Evolutionary conservation across 2,888 invertebrate genomes (phyloP).

Genomic region (Dicyrtoma fusca): DNA sequence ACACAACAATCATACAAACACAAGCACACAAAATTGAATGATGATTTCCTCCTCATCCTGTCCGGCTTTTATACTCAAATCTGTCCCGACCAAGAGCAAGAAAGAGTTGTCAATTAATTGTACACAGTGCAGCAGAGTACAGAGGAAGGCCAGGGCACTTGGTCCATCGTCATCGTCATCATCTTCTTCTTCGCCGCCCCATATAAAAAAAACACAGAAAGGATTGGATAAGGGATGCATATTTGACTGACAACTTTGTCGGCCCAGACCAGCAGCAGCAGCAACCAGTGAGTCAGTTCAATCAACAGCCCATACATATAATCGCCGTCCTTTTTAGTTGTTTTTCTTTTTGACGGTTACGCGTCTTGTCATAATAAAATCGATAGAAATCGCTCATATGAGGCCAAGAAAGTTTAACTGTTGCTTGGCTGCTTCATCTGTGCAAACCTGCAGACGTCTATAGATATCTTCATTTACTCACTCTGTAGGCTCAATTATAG

Average conservation of each 20-base stretch:
- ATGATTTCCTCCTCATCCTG: slow-evolving; percentile 20
- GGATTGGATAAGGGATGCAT: too few relatives aligned
- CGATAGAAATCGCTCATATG: slow-evolving; percentile 17
- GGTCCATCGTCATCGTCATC: not conserved
- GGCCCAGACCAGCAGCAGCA: not conserved
- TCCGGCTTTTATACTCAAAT: slow-evolving; percentile 27
- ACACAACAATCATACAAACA: slow-evolving; percentile 39
- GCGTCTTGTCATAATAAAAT: not conserved
- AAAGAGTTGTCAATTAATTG: slow-evolving; percentile 13
- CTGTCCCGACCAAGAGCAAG: not conserved
- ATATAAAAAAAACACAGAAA: too few relatives aligned
- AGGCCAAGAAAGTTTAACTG: slow-evolving; percentile 12
- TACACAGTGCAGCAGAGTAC: not conserved
- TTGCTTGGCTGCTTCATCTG: too few relatives aligned
- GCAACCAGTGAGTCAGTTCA: not conserved
- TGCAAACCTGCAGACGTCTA: too few relatives aligned
- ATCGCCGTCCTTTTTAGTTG: too few relatives aligned
- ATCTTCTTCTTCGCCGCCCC: not conserved
- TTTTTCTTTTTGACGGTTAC: not conserved
- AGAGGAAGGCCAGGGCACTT: not conserved
- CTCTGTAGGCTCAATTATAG: too few relatives aligned
- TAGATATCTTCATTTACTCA: too few relatives aligned
- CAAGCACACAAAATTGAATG: slow-evolving; percentile 36
- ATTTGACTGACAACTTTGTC: slow-evolving; percentile 7
- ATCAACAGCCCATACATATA: too few relatives aligned